These are phyloP conservation scores for Oncorhynchus masou DNA, from an alignment of 2,113 vertebrate genomes.

Conservation along the genomic window DNA sequence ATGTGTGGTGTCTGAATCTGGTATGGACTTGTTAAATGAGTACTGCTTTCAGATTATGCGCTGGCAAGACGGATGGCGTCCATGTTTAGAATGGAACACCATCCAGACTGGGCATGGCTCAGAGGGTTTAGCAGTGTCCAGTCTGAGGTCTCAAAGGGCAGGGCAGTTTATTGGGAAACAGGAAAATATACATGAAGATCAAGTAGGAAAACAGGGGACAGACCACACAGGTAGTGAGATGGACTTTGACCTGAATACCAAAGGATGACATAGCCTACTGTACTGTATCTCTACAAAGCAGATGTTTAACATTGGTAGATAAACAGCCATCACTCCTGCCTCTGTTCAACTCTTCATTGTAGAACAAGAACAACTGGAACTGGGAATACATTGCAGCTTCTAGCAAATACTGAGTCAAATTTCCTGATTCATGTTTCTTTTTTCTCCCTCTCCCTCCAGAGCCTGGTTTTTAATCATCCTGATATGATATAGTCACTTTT, in stretches of 20 bases:
- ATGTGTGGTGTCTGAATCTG: slow-evolving; percentile 29
- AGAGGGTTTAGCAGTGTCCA: not conserved
- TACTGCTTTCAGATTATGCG: slow-evolving; percentile 8
- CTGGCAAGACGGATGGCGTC: not conserved
- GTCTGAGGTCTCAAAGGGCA: not conserved
- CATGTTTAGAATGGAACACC: not conserved
- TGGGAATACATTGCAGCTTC: not conserved
- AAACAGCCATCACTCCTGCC: not conserved
- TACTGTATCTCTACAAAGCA: not conserved
- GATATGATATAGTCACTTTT: slow-evolving; percentile 80
- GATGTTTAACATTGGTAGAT: not conserved
- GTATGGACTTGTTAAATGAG: slow-evolving; percentile 16
- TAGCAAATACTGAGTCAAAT: too few relatives aligned
- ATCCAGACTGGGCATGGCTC: not conserved
- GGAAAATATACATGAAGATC: not conserved
- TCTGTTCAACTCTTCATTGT: not conserved
- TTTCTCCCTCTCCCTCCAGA: slow-evolving; percentile 34
- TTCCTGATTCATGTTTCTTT: slow-evolving; percentile 46
- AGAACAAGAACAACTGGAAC: not conserved
- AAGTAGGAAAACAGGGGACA: not conserved
- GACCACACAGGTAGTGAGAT: slow-evolving; percentile 6
- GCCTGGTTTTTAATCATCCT: slow-evolving; percentile 70
- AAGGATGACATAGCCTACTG: not conserved
- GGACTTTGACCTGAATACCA: not conserved
- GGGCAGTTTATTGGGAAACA: not conserved